Base-by-base conservation (phyloP, 2,888 invertebrate species). In the Chrysomela aeneicollis region DNA sequence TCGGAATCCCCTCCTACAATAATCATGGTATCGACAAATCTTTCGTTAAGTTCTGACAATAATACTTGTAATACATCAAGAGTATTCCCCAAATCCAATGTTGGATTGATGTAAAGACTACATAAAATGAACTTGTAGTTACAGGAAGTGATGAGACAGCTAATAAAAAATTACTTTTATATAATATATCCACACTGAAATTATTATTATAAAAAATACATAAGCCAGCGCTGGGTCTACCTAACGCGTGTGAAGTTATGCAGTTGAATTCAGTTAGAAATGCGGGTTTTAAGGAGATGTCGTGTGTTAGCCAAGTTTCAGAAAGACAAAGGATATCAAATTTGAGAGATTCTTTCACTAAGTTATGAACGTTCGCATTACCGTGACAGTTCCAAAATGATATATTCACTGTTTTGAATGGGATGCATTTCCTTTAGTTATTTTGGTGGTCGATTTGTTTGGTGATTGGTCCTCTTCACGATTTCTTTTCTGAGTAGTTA, bases 191-290 rank as follows among this genome's bases (percentile, higher is more conserved):
- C 4, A 49, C 15, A 49, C 1, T 10, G 4, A 19, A 49, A 49
- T 49, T 49, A 8, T n/a, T 15, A 9, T 15, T 49, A 21, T 49
- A 12, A 26, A 26, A 26, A 26, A 52, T 52, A 32, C 52, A 52
- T 52, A 52, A 15, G 26, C 22, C 54, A 32, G 18, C 54, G 12
- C 54, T 54, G 32, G 54, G 54, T 54, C n/a, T 54, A 35, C 54
- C 54, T 54, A 32, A 37, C 30, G 52, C 52, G 6, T 12, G 52
- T 52, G 32, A 26, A n/a, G 30, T 26, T 30, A 52, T 9, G 17
- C 2, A 26, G 26, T 26, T 32, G 15, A 26, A 52, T 30, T 52
- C 52, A 17, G 26, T 32, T 18, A 49, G 15, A 21, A 6, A 49
- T 8, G 19, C 6, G 10, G 15, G 49, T 10, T 3, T 19, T 19